These are phyloP conservation scores for Danio rerio DNA, from an alignment of 2,113 vertebrate species.

Conservation along the genomic window GRCz12tu NC_133178.1:65197501-65198000, in stretches of 20 bases:
- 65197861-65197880: no score
- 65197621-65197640: conserved; percentile 86
- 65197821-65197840: no score
- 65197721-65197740: not conserved
- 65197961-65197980: no score
- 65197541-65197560: conserved; percentile 84
- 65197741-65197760: conserved; percentile 3
- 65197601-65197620: conserved; percentile 92
- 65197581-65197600: conserved; percentile 92
- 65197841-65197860: no score
- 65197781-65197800: conserved; percentile 35
- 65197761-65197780: conserved; percentile 29
- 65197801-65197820: conserved; percentile 7
- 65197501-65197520: conserved; percentile 56
- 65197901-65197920: no score
- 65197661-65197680: not conserved
- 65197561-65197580: conserved; percentile 94
- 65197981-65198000: no score
- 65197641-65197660: not conserved
- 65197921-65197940: no score
- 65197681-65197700: conserved; percentile 3
- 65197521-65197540: conserved; percentile 59
- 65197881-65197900: no score
- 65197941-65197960: no score
- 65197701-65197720: not conserved